These are phyloP conservation scores for Catocala sponsa DNA, from an alignment of 2,888 invertebrate genomes.

Conservation along the genomic window DNA sequence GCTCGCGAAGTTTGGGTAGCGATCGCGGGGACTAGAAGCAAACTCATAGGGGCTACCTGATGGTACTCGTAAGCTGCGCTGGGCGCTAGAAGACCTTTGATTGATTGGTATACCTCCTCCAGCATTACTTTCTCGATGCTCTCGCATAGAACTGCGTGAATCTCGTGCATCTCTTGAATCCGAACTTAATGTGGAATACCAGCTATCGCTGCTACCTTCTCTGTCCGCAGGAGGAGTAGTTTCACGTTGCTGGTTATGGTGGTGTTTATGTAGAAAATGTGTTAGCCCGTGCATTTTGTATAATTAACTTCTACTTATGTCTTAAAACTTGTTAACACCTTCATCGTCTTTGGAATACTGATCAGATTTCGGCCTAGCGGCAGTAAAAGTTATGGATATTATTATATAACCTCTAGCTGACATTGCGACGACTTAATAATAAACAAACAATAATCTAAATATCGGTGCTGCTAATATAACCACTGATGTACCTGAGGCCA, in stretches of 20 bases:
- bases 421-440: constrained; percentile 4
- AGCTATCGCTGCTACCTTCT: constrained; percentile 82
- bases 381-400: constrained; percentile 13
- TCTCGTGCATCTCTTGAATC: constrained; percentile 60
- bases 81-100: constrained; percentile 63
- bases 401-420: constrained; percentile 5
- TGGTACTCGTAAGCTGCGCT: constrained; percentile 67
- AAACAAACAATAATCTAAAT: constrained; percentile 2
- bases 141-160: constrained; percentile 56
- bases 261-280: constrained; percentile 76
- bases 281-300: constrained; percentile 83
- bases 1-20: constrained; percentile 80
- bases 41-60: constrained; percentile 71
- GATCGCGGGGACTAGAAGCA: constrained; percentile 80
- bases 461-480: neutral
- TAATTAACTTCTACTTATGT: constrained; percentile 31
- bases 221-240: constrained; percentile 69
- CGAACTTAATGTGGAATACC: constrained; percentile 74
- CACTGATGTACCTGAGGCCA: neutral
- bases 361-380: constrained; percentile 54
- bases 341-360: constrained; percentile 33
- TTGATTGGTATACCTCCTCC: constrained; percentile 68
- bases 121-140: constrained; percentile 53
- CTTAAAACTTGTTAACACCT: constrained; percentile 26
- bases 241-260: constrained; percentile 61